Base-by-base conservation (phyloP, 1,140 invertebrate species). In the Forficula auricularia region DNA sequence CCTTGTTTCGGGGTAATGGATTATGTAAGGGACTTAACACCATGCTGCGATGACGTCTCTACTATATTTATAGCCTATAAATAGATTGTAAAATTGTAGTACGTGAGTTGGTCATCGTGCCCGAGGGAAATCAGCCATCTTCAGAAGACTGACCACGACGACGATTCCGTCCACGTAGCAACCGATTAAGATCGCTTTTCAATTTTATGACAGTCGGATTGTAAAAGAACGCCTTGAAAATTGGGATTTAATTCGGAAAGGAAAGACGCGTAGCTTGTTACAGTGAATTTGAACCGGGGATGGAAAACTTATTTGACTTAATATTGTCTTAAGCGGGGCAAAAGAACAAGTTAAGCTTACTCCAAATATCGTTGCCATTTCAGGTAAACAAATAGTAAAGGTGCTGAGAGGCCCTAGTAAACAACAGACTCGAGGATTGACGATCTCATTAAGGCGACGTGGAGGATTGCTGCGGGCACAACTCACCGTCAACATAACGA, bases 1-100 rank as follows among this genome's bases (percentile, higher is more conserved):
- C 46, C 35, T 48, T 48, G 46, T 48, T 48, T 42, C 38, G 33
- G 42, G 46, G 46, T 48, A 48, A 48, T 48, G 46, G 46, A 48
- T 48, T 48, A 48, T 48, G 46, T 48, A 48, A 48, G 46, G 46
- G 46, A 48, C 44, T 48, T 48, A 48, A 48, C 40, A 47, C 46
- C 46, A 45, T 18, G 35, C 43, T 40, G 46, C 37, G 38, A 48
- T 45, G 46, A 48, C 46, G 46, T 47, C 45, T 47, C 20, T 42
- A 39, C 45, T 43, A 43, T 47, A 47, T 47, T 47, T 47, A 47
- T 47, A 47, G 45, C 27, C 45, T 47, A 45, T 45, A 45, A 45
- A 45, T 31, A 45, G 44, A 33, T 32, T 31, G 32, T 36, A 20
- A 45, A 45, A 45, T 40, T 45, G 27, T 13, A 20, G 18, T 40